phyloP scores from a whole-genome alignment of 2,888 invertebrate genomes.

The Campoplex capitator region DNA sequence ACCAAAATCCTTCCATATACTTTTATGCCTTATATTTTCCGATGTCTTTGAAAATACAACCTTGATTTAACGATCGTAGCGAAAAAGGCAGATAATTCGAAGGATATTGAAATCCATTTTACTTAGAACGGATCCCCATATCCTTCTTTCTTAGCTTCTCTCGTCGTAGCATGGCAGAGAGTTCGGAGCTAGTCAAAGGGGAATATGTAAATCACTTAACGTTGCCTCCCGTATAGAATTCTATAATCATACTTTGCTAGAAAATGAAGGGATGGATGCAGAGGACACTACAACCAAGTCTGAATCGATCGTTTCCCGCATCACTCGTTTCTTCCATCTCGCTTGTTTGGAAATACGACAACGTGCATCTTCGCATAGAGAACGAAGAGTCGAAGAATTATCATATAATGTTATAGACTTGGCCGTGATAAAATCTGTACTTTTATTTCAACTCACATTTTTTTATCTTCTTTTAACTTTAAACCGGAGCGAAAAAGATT shows the following conservation, averaged over 20 bases:
- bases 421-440: not conserved
- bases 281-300: not conserved
- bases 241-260: not conserved
- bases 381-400: not conserved
- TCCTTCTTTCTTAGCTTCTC: too few relatives aligned
- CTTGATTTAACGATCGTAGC: not conserved
- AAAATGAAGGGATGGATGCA: not conserved
- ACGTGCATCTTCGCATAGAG: not conserved
- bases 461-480: not conserved
- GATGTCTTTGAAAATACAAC: slow-evolving; percentile 4
- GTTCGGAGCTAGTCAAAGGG: too few relatives aligned
- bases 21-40: not conserved
- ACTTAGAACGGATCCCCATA: too few relatives aligned
- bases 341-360: not conserved
- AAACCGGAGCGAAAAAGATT: not conserved
- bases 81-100: not conserved
- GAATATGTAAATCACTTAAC: slow-evolving; percentile 10
- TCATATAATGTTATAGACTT: not conserved
- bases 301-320: not conserved
- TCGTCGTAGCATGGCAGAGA: too few relatives aligned
- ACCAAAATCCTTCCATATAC: not conserved
- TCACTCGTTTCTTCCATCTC: not conserved
- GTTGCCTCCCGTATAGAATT: not conserved
- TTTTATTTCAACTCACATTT: not conserved
- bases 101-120: not conserved